Percentiles rank a stretch among this genome's conserved stretches.
These are phyloP conservation scores for Dendrocincla fuliginosa DNA, from an alignment of 2,797 vertebrate genomes.

Conservation along the genomic window DNA sequence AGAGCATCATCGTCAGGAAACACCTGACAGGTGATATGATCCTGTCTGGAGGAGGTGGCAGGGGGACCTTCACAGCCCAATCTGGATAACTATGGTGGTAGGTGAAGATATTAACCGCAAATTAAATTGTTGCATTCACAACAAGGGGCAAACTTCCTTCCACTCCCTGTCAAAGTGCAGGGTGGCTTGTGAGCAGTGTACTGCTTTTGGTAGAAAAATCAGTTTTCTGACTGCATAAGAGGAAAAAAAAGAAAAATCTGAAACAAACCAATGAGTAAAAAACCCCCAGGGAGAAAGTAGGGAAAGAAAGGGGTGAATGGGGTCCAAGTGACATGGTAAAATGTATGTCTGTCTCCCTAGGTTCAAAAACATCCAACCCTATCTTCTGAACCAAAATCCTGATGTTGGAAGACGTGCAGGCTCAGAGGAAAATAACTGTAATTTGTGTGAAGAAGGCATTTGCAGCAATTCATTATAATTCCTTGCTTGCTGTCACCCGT, in stretches of 20 bases:
- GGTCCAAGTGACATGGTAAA: neutral
- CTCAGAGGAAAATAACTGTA: slow-evolving; percentile 65
- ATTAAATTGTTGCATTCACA: neutral
- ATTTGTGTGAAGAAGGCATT: slow-evolving; percentile 65
- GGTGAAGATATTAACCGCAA: neutral
- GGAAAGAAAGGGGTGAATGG: neutral
- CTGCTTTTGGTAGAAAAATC: neutral
- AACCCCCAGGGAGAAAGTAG: neutral
- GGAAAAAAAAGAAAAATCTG: neutral
- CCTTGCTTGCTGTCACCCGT: slow-evolving; percentile 64
- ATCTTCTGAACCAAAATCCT: slow-evolving; percentile 13
- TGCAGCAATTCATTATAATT: slow-evolving; percentile 72
- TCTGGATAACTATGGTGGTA: neutral
- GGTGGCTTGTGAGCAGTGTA: neutral
- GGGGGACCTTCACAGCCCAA: neutral
- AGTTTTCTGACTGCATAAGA: neutral
- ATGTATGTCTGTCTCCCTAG: neutral
- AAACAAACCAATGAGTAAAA: neutral
- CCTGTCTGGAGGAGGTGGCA: neutral
- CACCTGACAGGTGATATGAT: fast-evolving
- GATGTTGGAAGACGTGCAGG: neutral
- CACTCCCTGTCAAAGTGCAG: neutral
- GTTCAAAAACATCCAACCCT: neutral
- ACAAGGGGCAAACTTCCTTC: neutral
- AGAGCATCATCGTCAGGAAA: neutral